Evolutionary conservation across 2,888 invertebrate species (phyloP).

Genomic region (Eubasilissa splendida): DNA sequence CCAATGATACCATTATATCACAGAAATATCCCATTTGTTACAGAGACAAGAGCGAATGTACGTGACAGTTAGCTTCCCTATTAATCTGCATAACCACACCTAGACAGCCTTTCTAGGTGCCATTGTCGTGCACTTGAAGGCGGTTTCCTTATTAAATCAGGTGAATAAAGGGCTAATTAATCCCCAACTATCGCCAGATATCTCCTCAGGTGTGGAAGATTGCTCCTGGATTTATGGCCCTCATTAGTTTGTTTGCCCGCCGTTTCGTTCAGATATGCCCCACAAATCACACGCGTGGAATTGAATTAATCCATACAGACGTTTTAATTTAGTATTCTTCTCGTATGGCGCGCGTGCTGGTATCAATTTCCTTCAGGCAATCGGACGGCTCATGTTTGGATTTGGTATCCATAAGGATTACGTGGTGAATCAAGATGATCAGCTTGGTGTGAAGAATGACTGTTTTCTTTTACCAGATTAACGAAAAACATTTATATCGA

Average conservation of each 20-base stretch:
- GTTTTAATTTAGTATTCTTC: conserved; percentile 31
- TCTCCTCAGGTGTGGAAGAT: conserved; percentile 28
- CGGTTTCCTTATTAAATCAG: conserved; percentile 6
- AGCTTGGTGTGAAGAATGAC: too few relatives aligned
- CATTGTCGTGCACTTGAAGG: background rate
- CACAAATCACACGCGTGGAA: conserved; percentile 27
- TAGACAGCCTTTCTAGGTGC: background rate
- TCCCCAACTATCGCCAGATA: background rate
- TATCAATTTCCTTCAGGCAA: conserved; percentile 29
- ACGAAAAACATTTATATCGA: too few relatives aligned
- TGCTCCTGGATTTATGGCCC: conserved; percentile 25
- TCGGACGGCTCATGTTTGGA: background rate
- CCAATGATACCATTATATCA: background rate
- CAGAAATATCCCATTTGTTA: conserved; percentile 6
- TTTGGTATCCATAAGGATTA: too few relatives aligned
- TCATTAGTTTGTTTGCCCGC: conserved; percentile 13
- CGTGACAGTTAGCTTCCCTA: background rate
- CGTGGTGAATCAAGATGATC: too few relatives aligned
- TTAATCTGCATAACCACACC: conserved; percentile 19
- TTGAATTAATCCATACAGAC: conserved; percentile 26
- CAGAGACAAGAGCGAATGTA: conserved; percentile 3
- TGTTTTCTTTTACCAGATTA: too few relatives aligned
- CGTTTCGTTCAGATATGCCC: conserved; percentile 24
- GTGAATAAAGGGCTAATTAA: background rate
- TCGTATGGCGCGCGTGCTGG: conserved; percentile 19